Evolutionary conservation across 2,113 vertebrate species (phyloP), one percentile per base, ranked within the genome.

Genomic region (Sigmodon hispidus): DNA sequence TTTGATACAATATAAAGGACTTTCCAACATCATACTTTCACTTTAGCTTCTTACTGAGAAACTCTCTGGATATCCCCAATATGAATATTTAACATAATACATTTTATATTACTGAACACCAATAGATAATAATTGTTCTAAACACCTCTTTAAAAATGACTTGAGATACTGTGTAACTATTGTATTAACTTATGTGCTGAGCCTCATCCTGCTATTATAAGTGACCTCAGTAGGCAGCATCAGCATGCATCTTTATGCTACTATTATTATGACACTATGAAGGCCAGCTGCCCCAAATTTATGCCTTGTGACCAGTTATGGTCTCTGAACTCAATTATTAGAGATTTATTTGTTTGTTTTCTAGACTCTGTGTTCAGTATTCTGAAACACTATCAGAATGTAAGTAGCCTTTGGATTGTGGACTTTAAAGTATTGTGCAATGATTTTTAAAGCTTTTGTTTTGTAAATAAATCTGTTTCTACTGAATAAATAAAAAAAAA

Each of bases 241-340:
- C 29, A 75, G 65, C 63, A 89, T 43, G 89, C 19, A 67, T 93
- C 67, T 57, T 55, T 65, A 52, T 40, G 8, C 50, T 75, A 26
- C 83, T 84, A 73, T 86, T 97, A n/a, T 96, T 95, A 93, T 81
- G 63, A 43, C 7, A 48, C 7, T 21, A 61, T 67, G 92, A 96
- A 95, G 84, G 70, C 57, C 88, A 92, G 77, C 34, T 85, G 48
- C 21, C 17, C 87, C 55, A 75, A 76, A 97, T 94, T 94, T 97
- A 96, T 96, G 67, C 10, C n/a, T 29, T 91, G 26, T 2, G 73
- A 52, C 3, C 5, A 93, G 90, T 80, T 96, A 94, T 92, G 75
- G 61, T 95, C 92, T 80, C 90, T 96, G 92, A 96, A 97, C 92
- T 97, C 95, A 95, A 85, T 96, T 96, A 96, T 80, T 93, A 92